Evolutionary conservation across 2,888 invertebrate genomes (phyloP), one percentile per base, ranked within the genome.

Genomic region (Sussaba pulchella): DNA sequence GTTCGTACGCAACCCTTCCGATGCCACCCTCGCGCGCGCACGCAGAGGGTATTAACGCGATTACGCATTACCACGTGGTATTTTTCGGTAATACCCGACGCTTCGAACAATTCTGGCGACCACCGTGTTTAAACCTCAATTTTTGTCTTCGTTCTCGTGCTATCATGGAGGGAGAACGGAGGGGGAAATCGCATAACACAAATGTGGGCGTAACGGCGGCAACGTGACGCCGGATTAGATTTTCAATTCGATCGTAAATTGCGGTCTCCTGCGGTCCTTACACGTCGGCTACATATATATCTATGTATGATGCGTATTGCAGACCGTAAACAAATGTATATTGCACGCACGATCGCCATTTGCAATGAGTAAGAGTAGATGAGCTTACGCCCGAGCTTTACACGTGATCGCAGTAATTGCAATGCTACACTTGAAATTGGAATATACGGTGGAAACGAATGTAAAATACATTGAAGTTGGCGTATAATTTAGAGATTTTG

Each of bases 211-310:
- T 84, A 84, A 83, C 77, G 83, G 77, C 76, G 83, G 77, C 79
- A 85, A 84, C 82, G 75, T 81, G 61, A 78, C 76, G 39, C 69
- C 71, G 81, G 85, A 87, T 83, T 86, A 85, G 84, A 87, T 86
- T 88, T 87, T 86, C 87, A 82, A 85, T 83, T 83, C 81, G 78
- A 43, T 84, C 86, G 83, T 89, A 88, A 89, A 88, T 88, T 82
- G 83, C 74, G 85, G 77, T 66, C 39, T 59, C 73, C 45, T 54
- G 66, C 77, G 54, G 47, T 43, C 47, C 31, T 26, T 43, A 52
- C 39, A 31, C 72, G 24, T 26, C 39, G 31, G 59, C 57, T 43
- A 19, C 14, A n/a, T 63, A 31, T 54, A 36, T 73, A 24, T 14
- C 14, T 54, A 45, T 50, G 24, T 57, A 19, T 52, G n/a, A 57